These are phyloP conservation scores for Pissodes strobi DNA, from an alignment of 1,140 invertebrate species.

Conservation along the genomic window DNA sequence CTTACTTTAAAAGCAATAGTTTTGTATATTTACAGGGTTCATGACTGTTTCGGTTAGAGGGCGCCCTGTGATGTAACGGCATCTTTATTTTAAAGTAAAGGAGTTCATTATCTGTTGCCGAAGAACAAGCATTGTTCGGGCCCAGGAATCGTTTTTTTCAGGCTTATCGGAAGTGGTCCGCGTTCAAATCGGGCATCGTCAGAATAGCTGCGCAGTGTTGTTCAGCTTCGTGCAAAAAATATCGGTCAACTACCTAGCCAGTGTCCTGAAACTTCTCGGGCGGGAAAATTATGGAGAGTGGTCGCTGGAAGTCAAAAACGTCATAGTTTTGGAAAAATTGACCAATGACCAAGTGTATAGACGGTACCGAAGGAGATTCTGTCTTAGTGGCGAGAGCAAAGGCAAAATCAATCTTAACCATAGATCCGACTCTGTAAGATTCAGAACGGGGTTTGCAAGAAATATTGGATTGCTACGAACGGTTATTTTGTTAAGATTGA, in stretches of 20 bases:
- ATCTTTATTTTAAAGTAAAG: too few relatives aligned
- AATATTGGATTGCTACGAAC: conserved; percentile 30
- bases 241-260: conserved; percentile 41
- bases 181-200: too few relatives aligned
- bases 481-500: conserved; percentile 33
- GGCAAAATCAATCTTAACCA: conserved; percentile 35
- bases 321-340: conserved; percentile 42
- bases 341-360: conserved; percentile 32
- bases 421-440: conserved; percentile 35
- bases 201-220: too few relatives aligned
- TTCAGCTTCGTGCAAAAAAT: too few relatives aligned
- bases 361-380: conserved; percentile 7
- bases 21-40: too few relatives aligned
- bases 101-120: too few relatives aligned
- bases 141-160: too few relatives aligned
- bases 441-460: conserved; percentile 22
- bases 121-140: too few relatives aligned
- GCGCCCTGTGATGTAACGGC: too few relatives aligned
- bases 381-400: conserved; percentile 32
- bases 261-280: conserved; percentile 39
- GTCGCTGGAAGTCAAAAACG: conserved; percentile 39
- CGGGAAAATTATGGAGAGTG: conserved; percentile 43
- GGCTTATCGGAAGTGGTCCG: too few relatives aligned
- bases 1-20: too few relatives aligned
- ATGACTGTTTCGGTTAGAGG: too few relatives aligned